Evolutionary conservation across 2,113 vertebrate species (phyloP), one percentile per base, ranked within the genome.

Genomic region (Lonchura striata): DNA sequence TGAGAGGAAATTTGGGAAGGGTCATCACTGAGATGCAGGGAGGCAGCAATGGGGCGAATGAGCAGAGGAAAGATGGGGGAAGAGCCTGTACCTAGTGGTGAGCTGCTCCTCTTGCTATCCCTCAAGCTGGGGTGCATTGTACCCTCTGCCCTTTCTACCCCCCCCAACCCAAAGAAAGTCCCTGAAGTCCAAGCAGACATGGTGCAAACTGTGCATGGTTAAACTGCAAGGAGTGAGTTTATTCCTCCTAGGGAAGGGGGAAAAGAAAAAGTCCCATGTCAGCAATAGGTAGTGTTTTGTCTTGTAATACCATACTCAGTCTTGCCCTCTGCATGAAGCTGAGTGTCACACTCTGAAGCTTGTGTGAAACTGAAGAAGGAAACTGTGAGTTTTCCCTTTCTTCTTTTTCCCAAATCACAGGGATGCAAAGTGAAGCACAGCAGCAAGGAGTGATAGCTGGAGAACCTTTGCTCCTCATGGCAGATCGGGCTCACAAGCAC

Each of bases 161-260:
- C 13, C 60, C 20, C 15, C 63, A 64, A 3, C 10, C 4, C 33
- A 66, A 84, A 56, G 42, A 15, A 68, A 78, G 11, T 30, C 37
- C 33, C 33, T 44, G 37, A 64, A 76, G 27, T 37, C 50, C 6
- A 28, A 56, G 31, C 0, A 9, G 11, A 16, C 1, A 0, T 5
- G 3, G 19, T 35, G 53, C 7, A 33, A 70, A 68, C 17, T 49
- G 15, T 24, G 27, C 12, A 13, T 15, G 10, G 39, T 42, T 77
- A 60, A 74, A 22, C 27, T 53, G 33, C 37, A 47, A 44, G 49
- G 31, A 54, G 7, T 21, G 47, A 72, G 11, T 15, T 80, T 47
- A 31, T 47, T 86, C 21, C 42, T 81, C 13, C 6, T 19, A 35
- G 1, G 7, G 3, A 13, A 4, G 11, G 37, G 7, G 3, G 1